Conservation (phyloP, 2,888 invertebrate species). For the Cotesia congregata region DNA sequence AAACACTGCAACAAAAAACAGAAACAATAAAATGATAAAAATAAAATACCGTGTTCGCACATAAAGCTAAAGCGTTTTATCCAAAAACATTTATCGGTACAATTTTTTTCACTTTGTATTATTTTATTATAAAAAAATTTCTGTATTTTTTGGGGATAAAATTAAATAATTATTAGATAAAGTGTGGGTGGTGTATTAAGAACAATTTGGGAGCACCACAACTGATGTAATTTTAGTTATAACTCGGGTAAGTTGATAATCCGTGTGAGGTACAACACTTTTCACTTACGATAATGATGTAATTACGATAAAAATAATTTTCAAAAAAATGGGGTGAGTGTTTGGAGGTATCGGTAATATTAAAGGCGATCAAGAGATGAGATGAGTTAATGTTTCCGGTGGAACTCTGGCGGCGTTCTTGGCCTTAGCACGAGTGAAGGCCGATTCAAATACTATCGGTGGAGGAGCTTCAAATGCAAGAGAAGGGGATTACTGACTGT, state of each 20-base stretch:
- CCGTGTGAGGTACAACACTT: background rate
- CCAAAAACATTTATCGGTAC: background rate
- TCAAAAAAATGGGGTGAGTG: background rate
- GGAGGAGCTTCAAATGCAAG: conserved; percentile 30
- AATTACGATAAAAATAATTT: conserved; percentile 4
- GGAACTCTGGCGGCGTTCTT: conserved; percentile 50
- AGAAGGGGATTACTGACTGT: conserved; percentile 20
- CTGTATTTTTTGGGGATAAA: too few species aligned
- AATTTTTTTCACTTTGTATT: background rate
- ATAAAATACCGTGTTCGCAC: background rate
- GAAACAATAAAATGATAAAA: background rate
- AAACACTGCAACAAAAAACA: background rate
- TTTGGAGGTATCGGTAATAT: conserved; percentile 6
- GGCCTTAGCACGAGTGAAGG: conserved; percentile 47
- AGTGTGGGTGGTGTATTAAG: too few species aligned
- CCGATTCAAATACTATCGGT: conserved; percentile 31
- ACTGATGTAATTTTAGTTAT: background rate
- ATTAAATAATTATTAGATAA: too few species aligned
- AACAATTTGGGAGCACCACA: background rate
- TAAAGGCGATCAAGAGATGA: background rate
- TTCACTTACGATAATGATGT: too few species aligned
- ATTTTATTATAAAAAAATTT: too few species aligned
- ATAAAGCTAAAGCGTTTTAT: background rate
- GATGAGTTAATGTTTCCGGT: conserved; percentile 45
- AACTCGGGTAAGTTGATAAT: background rate